phyloP scores from a whole-genome alignment of 2,888 invertebrate species.

The Eupithecia abbreviata region DNA sequence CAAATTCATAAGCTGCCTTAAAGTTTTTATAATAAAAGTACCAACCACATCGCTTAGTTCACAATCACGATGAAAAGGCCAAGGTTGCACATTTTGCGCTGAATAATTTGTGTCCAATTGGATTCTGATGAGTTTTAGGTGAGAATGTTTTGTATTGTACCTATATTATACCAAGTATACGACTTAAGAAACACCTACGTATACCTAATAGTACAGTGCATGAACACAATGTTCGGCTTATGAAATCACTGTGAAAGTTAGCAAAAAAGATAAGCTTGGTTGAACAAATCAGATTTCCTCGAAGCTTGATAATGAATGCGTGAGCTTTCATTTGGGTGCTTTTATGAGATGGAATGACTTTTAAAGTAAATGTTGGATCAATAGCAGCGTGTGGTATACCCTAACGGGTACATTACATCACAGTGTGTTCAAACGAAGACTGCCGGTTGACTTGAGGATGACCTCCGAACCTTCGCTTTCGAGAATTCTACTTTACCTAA shows the following conservation, averaged over 20 bases:
- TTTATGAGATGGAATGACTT: not conserved
- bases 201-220: not conserved
- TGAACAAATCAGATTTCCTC: not conserved
- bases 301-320: not conserved
- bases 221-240: not conserved
- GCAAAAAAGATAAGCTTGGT: not conserved
- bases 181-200: not conserved
- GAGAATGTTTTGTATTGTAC: conserved; percentile 13
- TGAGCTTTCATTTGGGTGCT: not conserved
- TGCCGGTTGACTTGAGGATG: conserved; percentile 49
- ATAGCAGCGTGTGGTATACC: conserved; percentile 45
- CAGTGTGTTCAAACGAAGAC: conserved; percentile 64
- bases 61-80: conserved; percentile 71
- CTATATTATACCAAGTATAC: not conserved
- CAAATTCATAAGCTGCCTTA: conserved; percentile 44
- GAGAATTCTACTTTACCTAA: conserved; percentile 44
- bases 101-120: conserved; percentile 72
- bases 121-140: conserved; percentile 65
- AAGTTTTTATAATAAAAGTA: conserved; percentile 63
- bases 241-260: not conserved
- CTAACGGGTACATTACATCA: conserved; percentile 70
- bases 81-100: conserved; percentile 72
- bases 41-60: conserved; percentile 59
- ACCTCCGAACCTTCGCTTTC: conserved; percentile 71
- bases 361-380: conserved; percentile 22